phyloP scores from a whole-genome alignment of 2,113 vertebrate species.

The Etheostoma cragini region DNA sequence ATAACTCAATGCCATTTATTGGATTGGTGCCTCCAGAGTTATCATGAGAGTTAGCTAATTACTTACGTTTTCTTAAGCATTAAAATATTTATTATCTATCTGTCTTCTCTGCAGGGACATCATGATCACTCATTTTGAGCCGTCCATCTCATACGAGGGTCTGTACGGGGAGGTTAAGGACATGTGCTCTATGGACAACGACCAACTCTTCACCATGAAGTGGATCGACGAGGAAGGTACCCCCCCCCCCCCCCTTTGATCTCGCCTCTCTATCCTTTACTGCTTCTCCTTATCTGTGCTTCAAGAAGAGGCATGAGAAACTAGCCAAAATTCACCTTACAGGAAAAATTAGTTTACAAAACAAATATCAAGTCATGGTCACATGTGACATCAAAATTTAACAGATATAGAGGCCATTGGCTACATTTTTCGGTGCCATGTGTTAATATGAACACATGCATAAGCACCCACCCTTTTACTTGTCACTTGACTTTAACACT shows the following conservation, averaged over 20 bases:
- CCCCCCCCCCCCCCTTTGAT: background rate
- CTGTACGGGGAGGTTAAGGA: slow-evolving; percentile 94
- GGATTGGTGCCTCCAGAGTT: background rate
- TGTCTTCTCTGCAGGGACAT: slow-evolving; percentile 89
- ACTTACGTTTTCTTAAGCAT: background rate
- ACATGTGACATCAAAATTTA: background rate
- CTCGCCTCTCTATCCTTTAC: background rate
- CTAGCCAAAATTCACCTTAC: background rate
- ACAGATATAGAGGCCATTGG: background rate
- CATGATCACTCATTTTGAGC: slow-evolving; percentile 99
- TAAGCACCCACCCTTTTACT: background rate
- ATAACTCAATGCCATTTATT: background rate
- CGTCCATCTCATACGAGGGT: slow-evolving; percentile 94
- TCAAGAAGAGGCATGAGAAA: background rate
- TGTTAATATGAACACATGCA: background rate
- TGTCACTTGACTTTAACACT: background rate
- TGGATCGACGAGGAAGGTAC: slow-evolving; percentile 99
- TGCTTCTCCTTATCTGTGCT: background rate
- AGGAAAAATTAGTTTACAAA: background rate
- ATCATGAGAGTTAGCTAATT: background rate
- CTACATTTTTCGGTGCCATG: background rate
- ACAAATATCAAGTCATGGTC: background rate
- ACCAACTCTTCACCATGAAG: slow-evolving; percentile 99
- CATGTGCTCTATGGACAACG: slow-evolving; percentile 98
- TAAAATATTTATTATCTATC: slow-evolving; percentile 14